Conservation (phyloP, 2,888 invertebrate species). For the Drosophila meridionalis region DNA sequence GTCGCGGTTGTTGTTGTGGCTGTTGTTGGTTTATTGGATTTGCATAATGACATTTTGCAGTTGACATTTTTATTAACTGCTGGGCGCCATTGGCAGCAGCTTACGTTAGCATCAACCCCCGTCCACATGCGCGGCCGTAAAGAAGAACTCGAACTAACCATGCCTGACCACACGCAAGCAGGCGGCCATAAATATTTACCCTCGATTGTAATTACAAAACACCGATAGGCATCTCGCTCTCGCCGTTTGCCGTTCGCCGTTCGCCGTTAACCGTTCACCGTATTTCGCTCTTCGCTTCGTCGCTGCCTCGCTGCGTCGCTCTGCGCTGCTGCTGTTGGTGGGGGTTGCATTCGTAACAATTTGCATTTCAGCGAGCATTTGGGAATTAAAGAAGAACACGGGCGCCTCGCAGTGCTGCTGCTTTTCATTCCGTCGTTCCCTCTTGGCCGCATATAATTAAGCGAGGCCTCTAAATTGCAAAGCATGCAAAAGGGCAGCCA, state of each 20-base stretch:
- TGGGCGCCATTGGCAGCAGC: slow-evolving; percentile 53
- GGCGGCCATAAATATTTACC: slow-evolving; percentile 75
- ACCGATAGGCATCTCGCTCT: slow-evolving; percentile 79
- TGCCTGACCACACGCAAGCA: slow-evolving; percentile 74
- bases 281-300: slow-evolving; percentile 8
- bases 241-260: slow-evolving; percentile 27
- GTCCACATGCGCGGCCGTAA: slow-evolving; percentile 3
- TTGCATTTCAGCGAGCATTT: slow-evolving; percentile 72
- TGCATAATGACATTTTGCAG: slow-evolving; percentile 70
- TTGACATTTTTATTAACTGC: slow-evolving; percentile 74
- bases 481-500: slow-evolving; percentile 64
- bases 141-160: slow-evolving; percentile 49
- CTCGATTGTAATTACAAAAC: slow-evolving; percentile 79
- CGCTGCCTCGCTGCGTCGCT: slow-evolving; percentile 10
- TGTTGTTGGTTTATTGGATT: slow-evolving; percentile 42
- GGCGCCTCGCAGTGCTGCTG: slow-evolving; percentile 33
- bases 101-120: slow-evolving; percentile 33
- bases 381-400: slow-evolving; percentile 66
- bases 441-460: slow-evolving; percentile 73
- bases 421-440: slow-evolving; percentile 16
- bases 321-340: slow-evolving; percentile 17
- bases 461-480: slow-evolving; percentile 77
- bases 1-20: slow-evolving; percentile 9
- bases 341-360: slow-evolving; percentile 68
- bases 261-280: slow-evolving; percentile 1